Evolutionary conservation across 2,113 vertebrate genomes (phyloP), one percentile per base, ranked within the genome.

Genomic region (Vimba vimba): DNA sequence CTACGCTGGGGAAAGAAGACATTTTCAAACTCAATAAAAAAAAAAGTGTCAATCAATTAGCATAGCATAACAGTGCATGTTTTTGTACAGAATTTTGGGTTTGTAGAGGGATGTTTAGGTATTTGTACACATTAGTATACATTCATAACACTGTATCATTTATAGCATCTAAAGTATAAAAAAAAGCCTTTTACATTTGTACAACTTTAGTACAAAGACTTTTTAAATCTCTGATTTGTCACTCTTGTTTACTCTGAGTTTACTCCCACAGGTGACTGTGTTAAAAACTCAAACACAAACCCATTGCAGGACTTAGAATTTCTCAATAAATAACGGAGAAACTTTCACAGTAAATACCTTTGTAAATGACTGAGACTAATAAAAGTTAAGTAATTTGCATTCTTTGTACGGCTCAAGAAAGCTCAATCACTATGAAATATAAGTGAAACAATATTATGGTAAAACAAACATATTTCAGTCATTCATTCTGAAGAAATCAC

Each of bases 31-130:
- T 80, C 76, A 6, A 43, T 9, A 43, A 5, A 74, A 60, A 45
- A 82, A 80, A 59, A 60, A 43, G 73, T 83, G 43, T 82, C 64
- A 86, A 87, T 79, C 79, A 47, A 50, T 83, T 83, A 85, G 15
- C 36, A 27, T 59, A 62, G 55, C 36, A 45, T 2, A 12, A 19
- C 17, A 36, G 66, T 69, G 77, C 66, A 39, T 47, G 12, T 23
- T 60, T 74, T 55, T 59, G 52, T 43, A 36, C 64, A 2, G 33
- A 60, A 25, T 74, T 43, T 74, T 74, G 71, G 11, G 11, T 74
- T 47, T 73, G 69, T 73, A 45, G 39, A 73, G 11, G 39, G 36
- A 71, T 71, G 68, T 45, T 73, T 13, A 45, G 36, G 66, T 30
- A 36, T 36, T 36, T 30, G 9, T 33, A 21, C 30, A 69, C 30